Evolutionary conservation across 2,113 vertebrate genomes (phyloP).

Genomic region (Mastomys coucha): DNA sequence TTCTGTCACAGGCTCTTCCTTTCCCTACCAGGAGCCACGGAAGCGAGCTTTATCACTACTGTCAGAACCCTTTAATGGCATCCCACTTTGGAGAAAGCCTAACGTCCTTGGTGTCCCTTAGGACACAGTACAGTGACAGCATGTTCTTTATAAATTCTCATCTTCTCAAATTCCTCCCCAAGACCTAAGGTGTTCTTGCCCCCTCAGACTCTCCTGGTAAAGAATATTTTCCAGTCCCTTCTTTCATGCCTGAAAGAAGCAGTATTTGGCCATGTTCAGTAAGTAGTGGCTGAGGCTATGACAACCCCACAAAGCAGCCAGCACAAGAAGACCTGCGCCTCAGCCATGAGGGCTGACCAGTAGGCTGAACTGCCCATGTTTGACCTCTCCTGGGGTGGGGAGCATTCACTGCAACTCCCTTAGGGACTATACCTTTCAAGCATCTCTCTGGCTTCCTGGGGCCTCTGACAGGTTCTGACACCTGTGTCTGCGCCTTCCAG

Average conservation of each 20-base stretch:
- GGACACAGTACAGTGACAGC: background rate
- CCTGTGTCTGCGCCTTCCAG: background rate
- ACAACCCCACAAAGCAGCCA: background rate
- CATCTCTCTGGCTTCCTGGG: background rate
- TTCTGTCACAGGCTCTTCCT: background rate
- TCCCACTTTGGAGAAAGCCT: background rate
- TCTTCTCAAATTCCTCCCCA: background rate
- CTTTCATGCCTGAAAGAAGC: background rate
- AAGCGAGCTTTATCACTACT: background rate
- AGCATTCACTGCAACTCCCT: background rate
- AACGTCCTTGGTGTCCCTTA: background rate
- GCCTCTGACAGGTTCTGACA: background rate
- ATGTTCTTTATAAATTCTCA: background rate
- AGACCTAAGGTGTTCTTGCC: background rate
- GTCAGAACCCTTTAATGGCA: background rate
- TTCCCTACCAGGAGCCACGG: background rate
- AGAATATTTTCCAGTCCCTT: background rate
- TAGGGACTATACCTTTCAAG: background rate
- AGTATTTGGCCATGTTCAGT: fast-evolving
- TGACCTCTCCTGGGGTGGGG: background rate
- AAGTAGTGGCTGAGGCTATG: background rate
- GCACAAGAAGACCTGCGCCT: background rate
- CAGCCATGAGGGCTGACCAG: background rate
- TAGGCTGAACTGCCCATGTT: background rate
- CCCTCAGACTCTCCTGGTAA: background rate